A percentile compares a stretch with the other conserved stretches of the same genome.
Evolutionary conservation across 2,888 invertebrate species (phyloP).

Genomic region (Orchesellides sinensis): DNA sequence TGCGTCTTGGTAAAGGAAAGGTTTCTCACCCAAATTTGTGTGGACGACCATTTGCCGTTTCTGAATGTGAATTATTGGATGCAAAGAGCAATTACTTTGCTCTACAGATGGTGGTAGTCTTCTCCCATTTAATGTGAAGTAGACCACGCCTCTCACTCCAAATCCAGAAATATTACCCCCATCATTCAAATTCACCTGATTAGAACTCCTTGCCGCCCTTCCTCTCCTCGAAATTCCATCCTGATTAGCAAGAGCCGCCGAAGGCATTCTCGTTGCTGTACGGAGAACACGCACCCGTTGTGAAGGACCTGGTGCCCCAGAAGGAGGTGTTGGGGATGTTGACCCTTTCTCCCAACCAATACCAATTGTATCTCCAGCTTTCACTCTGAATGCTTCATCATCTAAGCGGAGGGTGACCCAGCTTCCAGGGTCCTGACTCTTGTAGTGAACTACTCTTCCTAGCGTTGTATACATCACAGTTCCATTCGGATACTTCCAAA

Average conservation of each 20-base stretch:
- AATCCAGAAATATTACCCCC: constrained; percentile 18
- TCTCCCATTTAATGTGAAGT: constrained; percentile 77
- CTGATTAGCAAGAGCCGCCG: not conserved
- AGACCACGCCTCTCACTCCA: constrained; percentile 76
- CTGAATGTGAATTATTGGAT: constrained; percentile 77
- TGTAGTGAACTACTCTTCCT: constrained; percentile 77
- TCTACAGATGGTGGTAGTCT: constrained; percentile 76
- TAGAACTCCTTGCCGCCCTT: not conserved
- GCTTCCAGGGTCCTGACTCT: constrained; percentile 77
- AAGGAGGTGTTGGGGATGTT: not conserved
- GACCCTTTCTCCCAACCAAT: constrained; percentile 76
- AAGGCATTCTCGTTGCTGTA: not conserved
- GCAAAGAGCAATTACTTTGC: constrained; percentile 76
- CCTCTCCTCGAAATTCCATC: not conserved
- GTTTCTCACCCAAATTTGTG: constrained; percentile 77
- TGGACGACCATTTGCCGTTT: constrained; percentile 76
- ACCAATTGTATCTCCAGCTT: constrained; percentile 76
- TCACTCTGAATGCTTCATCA: constrained; percentile 75
- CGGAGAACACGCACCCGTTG: not conserved
- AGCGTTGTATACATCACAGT: constrained; percentile 75
- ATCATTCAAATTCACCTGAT: not conserved
- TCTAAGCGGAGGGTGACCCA: constrained; percentile 76
- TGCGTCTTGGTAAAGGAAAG: constrained; percentile 72
- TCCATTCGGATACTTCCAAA: constrained; percentile 66
- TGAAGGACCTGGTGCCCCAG: not conserved